These are phyloP conservation scores for Coenonympha arcania DNA, from an alignment of 2,888 invertebrate genomes.

Conservation along the genomic window DNA sequence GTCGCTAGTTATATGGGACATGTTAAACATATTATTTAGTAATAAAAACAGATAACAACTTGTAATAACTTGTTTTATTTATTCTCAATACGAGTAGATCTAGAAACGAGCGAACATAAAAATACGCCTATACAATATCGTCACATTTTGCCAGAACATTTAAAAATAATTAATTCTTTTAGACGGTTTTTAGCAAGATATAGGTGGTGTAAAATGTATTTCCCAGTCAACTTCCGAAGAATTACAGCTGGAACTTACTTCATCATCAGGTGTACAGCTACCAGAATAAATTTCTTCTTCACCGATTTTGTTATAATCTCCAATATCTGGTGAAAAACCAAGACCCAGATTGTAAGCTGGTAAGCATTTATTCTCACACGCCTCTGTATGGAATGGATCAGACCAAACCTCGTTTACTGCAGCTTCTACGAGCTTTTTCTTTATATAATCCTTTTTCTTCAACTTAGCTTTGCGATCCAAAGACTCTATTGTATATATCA, in stretches of 20 bases:
- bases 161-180: not conserved
- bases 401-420: slow-evolving; percentile 40
- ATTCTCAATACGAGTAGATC: not conserved
- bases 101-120: not conserved
- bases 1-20: slow-evolving; percentile 84
- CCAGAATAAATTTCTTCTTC: slow-evolving; percentile 27
- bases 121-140: not conserved
- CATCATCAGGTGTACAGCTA: slow-evolving; percentile 41
- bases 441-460: slow-evolving; percentile 35
- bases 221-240: slow-evolving; percentile 62
- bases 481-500: slow-evolving; percentile 50
- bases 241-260: slow-evolving; percentile 43
- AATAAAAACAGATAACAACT: slow-evolving; percentile 40
- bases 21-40: slow-evolving; percentile 53
- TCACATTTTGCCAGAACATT: not conserved
- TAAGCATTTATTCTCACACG: slow-evolving; percentile 46
- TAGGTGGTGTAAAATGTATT: slow-evolving; percentile 57
- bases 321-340: slow-evolving; percentile 35
- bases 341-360: slow-evolving; percentile 47
- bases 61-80: not conserved
- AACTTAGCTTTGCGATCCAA: slow-evolving; percentile 43
- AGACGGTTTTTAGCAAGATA: not conserved
- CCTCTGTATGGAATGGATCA: slow-evolving; percentile 46
- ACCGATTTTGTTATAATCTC: slow-evolving; percentile 27
- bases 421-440: slow-evolving; percentile 36